Percentiles rank a stretch among this genome's conserved stretches.
These are phyloP conservation scores for Enteromius trimaculatus DNA, from an alignment of 2,797 vertebrate genomes.

Conservation along the genomic window DNA sequence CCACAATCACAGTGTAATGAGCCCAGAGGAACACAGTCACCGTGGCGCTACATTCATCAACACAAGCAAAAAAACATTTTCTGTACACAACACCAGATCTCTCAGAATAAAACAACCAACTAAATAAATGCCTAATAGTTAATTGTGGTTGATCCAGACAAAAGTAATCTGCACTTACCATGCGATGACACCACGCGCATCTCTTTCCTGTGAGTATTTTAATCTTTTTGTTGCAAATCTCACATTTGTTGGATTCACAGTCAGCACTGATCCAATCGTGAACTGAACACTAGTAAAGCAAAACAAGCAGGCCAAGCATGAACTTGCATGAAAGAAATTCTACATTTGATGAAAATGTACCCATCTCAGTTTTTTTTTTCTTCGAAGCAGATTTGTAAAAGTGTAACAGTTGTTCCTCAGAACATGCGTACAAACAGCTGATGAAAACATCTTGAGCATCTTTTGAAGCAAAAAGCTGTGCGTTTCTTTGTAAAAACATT, in stretches of 20 bases:
- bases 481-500: no score
- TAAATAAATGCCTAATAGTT: neutral
- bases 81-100: slow-evolving; percentile 2
- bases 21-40: slow-evolving; percentile 78
- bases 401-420: neutral
- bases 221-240: slow-evolving; percentile 88
- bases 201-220: slow-evolving; percentile 81
- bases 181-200: slow-evolving; percentile 89
- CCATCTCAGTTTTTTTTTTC: neutral
- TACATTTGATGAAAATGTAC: neutral
- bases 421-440: no score
- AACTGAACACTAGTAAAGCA: slow-evolving; percentile 73
- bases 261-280: slow-evolving; percentile 87
- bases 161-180: slow-evolving; percentile 73
- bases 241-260: slow-evolving; percentile 82
- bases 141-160: neutral
- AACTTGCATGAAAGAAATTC: neutral
- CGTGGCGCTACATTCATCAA: slow-evolving; percentile 78
- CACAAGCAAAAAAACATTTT: neutral
- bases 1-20: slow-evolving; percentile 83
- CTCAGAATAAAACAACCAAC: slow-evolving; percentile 18
- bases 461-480: no score
- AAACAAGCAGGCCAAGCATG: neutral
- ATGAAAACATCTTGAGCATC: no score
- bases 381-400: neutral